Percentiles rank a stretch among this genome's conserved stretches.
Conservation (phyloP, 2,113 vertebrate genomes). For the Oryzias javanicus region DNA sequence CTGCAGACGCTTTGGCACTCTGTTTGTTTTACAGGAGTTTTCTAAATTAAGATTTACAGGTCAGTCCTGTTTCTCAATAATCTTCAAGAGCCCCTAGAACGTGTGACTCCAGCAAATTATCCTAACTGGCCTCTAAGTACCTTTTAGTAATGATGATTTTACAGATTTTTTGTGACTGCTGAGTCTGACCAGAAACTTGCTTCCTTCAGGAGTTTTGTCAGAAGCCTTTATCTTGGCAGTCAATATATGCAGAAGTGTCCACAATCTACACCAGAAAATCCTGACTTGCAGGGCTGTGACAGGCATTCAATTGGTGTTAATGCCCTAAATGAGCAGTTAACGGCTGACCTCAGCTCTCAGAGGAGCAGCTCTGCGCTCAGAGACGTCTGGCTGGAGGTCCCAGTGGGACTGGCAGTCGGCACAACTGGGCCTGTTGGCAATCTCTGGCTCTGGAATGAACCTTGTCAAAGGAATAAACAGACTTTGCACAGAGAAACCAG, state of each 20-base stretch:
- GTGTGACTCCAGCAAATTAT: conserved; percentile 50
- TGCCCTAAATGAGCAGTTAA: conserved; percentile 45
- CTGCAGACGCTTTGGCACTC: conserved; percentile 9
- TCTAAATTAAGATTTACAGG: conserved; percentile 45
- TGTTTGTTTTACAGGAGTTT: background rate
- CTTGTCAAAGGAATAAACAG: conserved; percentile 57
- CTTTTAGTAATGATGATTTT: conserved; percentile 45
- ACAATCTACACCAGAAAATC: conserved; percentile 43
- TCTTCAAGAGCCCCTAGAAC: conserved; percentile 37
- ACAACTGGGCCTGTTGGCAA: conserved; percentile 61
- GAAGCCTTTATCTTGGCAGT: conserved; percentile 48
- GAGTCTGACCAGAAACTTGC: conserved; percentile 57
- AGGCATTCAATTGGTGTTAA: conserved; percentile 55
- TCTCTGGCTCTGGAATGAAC: conserved; percentile 66
- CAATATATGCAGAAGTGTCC: conserved; percentile 55
- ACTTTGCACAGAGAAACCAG: conserved; percentile 16
- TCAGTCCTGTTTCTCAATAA: conserved; percentile 37
- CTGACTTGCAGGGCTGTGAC: conserved; percentile 57
- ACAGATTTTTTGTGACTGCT: conserved; percentile 51
- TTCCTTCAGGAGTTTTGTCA: conserved; percentile 54
- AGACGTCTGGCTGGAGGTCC: conserved; percentile 62
- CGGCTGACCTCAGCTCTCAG: conserved; percentile 75
- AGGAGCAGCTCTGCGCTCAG: conserved; percentile 51
- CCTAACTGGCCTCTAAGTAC: conserved; percentile 49
- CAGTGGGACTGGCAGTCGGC: conserved; percentile 66